Conservation (phyloP, 2,797 vertebrate genomes). For the Bovichtus diacanthus region DNA sequence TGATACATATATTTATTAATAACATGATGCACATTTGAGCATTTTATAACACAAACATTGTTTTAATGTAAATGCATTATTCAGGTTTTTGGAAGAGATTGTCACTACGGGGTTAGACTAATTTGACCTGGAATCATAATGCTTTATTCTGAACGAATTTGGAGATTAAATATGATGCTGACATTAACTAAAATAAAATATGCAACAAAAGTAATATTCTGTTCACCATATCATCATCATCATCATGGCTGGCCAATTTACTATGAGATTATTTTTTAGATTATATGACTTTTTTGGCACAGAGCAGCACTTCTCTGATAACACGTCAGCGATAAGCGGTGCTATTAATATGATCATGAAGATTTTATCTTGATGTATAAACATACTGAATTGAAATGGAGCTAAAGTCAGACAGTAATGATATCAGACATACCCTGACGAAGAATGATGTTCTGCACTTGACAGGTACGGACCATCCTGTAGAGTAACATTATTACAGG, state of each 20-base stretch:
- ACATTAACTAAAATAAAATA: not conserved
- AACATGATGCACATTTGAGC: not conserved
- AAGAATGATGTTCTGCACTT: constrained; percentile 78
- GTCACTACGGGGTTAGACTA: too few species aligned
- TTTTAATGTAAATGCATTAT: not conserved
- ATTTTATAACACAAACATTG: not conserved
- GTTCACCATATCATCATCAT: not conserved
- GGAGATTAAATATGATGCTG: not conserved
- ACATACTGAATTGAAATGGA: constrained; percentile 10
- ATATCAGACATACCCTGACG: constrained; percentile 79
- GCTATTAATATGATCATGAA: not conserved
- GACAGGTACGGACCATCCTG: constrained; percentile 80
- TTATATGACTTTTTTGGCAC: not conserved
- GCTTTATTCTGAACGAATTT: not conserved
- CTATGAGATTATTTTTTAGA: not conserved
- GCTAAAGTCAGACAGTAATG: constrained; percentile 12
- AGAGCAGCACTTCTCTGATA: not conserved
- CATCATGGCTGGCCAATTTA: not conserved
- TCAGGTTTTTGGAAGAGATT: not conserved
- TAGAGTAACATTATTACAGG: constrained; percentile 54
- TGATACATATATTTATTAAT: not conserved
- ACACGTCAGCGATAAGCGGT: not conserved
- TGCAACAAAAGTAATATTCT: not conserved
- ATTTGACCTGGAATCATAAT: not conserved
- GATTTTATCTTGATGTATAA: not conserved